Evolutionary conservation across 37 sponge, comb jelly and placozoan genomes (phyloP).

Genomic region (Petrosia ficiformis): DNA sequence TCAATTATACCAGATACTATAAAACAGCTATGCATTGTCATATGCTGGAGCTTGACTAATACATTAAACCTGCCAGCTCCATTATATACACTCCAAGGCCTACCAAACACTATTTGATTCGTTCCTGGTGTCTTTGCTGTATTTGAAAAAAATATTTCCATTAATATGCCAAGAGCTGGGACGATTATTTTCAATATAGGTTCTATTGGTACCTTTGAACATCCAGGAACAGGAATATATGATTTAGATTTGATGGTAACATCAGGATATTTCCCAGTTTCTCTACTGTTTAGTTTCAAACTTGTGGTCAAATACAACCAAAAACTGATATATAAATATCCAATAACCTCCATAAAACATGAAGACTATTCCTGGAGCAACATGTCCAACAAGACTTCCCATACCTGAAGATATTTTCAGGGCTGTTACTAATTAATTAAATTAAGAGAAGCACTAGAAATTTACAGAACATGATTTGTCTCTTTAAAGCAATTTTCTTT

Average conservation of each 20-base stretch:
- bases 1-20: conserved; percentile 21
- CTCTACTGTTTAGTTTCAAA: neutral
- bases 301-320: conserved; percentile 9
- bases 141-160: conserved; percentile 20
- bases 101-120: neutral
- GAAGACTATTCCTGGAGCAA: conserved; percentile 52
- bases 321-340: conserved; percentile 14
- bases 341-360: conserved; percentile 47
- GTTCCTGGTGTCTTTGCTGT: neutral
- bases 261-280: neutral
- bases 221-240: conserved; percentile 16
- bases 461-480: no score
- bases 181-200: conserved; percentile 40
- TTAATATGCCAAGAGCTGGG: conserved; percentile 36
- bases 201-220: conserved; percentile 42
- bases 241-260: conserved; percentile 25
- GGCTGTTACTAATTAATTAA: no score
- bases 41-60: neutral
- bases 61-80: neutral
- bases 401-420: conserved; percentile 26
- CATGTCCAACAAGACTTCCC: conserved; percentile 62
- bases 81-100: conserved; percentile 5
- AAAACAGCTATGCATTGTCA: neutral
- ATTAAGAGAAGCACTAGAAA: no score
- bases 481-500: no score